Evolutionary conservation across 2,113 vertebrate genomes (phyloP).

Genomic region (Rhinogobius similis): DNA sequence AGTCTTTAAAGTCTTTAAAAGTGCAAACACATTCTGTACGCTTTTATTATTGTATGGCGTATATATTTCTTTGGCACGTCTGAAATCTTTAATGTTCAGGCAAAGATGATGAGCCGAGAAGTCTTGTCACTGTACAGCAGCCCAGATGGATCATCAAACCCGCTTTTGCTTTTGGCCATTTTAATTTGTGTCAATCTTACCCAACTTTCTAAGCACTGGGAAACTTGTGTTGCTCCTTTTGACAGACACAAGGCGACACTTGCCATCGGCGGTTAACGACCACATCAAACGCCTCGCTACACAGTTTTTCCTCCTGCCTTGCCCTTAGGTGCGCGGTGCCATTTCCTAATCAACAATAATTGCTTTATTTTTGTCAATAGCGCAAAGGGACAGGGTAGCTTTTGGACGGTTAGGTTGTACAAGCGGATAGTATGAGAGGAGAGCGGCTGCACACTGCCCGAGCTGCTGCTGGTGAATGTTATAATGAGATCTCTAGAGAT

Average conservation of each 20-base stretch:
- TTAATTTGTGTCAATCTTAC: conserved; percentile 27
- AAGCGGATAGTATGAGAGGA: conserved; percentile 57
- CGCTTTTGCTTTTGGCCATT: neutral
- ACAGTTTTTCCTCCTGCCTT: conserved; percentile 50
- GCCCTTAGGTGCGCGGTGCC: conserved; percentile 43
- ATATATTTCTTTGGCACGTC: neutral
- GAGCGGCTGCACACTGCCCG: conserved; percentile 49
- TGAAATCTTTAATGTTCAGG: neutral
- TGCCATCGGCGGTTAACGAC: conserved; percentile 25
- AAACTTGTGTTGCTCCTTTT: conserved; percentile 12
- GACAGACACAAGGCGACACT: conserved; percentile 8
- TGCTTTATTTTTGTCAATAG: conserved; percentile 60
- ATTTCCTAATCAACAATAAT: conserved; percentile 67
- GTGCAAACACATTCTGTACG: too few species aligned
- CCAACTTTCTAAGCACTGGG: conserved; percentile 35
- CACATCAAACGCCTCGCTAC: conserved; percentile 34
- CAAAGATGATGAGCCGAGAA: neutral
- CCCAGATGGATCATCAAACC: neutral
- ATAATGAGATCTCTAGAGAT: conserved; percentile 80
- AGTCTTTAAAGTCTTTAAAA: too few species aligned
- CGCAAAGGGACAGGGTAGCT: conserved; percentile 37
- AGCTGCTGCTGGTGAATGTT: conserved; percentile 75
- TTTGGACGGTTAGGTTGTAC: conserved; percentile 51
- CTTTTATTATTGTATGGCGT: neutral
- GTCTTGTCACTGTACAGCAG: neutral